Conservation (phyloP, 1,140 invertebrate species). For the Lasaia peninsularis region DNA sequence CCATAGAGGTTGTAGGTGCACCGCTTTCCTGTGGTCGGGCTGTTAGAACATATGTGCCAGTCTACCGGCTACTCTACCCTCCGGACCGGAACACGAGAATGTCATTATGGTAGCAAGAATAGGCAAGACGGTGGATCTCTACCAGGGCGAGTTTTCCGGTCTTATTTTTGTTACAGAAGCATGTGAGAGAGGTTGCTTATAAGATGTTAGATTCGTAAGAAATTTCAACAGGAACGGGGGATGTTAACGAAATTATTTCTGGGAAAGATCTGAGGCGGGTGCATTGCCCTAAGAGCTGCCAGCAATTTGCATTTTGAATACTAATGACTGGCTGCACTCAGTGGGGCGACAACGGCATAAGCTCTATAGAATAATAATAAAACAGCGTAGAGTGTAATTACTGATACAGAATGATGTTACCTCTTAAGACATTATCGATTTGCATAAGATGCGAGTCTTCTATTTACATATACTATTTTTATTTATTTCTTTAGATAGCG, state of each 20-base stretch:
- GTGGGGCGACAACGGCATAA: slow-evolving; percentile 29
- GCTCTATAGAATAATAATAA: slow-evolving; percentile 56
- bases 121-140: too few species aligned
- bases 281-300: slow-evolving; percentile 45
- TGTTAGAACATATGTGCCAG: too few species aligned
- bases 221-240: slow-evolving; percentile 49
- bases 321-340: slow-evolving; percentile 53
- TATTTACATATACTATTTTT: slow-evolving; percentile 31
- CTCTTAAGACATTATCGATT: slow-evolving; percentile 45
- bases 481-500: slow-evolving; percentile 16
- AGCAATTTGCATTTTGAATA: slow-evolving; percentile 69
- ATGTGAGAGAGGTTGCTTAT: not conserved
- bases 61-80: too few species aligned
- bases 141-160: too few species aligned
- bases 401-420: slow-evolving; percentile 47
- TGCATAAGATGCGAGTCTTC: slow-evolving; percentile 34
- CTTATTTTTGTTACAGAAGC: too few species aligned
- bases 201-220: slow-evolving; percentile 32
- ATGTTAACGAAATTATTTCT: slow-evolving; percentile 72
- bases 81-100: too few species aligned
- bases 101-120: too few species aligned
- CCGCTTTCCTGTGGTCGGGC: too few species aligned
- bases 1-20: too few species aligned
- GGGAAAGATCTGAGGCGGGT: slow-evolving; percentile 55
- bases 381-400: slow-evolving; percentile 56